A percentile compares a stretch with the other conserved stretches of the same genome.
Conservation (phyloP, 2,797 vertebrate genomes). For the Lacerta viridis region DNA sequence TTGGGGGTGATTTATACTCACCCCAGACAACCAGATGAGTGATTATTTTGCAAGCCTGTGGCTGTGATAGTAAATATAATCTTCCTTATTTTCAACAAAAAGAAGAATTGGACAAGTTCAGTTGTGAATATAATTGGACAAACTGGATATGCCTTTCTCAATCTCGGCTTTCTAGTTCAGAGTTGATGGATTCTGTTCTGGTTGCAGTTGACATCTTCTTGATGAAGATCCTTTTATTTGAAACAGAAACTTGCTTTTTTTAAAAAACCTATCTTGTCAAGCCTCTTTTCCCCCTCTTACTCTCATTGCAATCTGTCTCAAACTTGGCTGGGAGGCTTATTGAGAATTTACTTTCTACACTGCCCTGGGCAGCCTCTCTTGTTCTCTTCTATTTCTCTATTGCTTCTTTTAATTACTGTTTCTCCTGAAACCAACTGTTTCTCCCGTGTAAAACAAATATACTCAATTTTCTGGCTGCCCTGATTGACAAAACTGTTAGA, state of each 20-base stretch:
- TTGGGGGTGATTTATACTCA: constrained; percentile 39
- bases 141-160: constrained; percentile 57
- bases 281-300: constrained; percentile 48
- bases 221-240: constrained; percentile 62
- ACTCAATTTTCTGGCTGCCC: constrained; percentile 30
- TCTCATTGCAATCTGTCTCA: constrained; percentile 49
- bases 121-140: constrained; percentile 62
- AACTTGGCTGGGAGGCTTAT: not conserved
- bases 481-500: constrained; percentile 11
- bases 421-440: constrained; percentile 24
- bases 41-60: constrained; percentile 23
- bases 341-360: constrained; percentile 28
- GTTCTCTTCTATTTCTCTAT: constrained; percentile 9
- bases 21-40: constrained; percentile 12
- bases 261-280: constrained; percentile 32
- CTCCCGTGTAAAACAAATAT: constrained; percentile 30
- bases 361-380: constrained; percentile 15
- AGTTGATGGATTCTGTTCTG: constrained; percentile 63
- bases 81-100: constrained; percentile 56
- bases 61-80: constrained; percentile 34
- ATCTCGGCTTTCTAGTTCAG: not conserved
- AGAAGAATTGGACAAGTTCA: constrained; percentile 46
- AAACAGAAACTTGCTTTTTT: constrained; percentile 43
- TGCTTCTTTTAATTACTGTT: constrained; percentile 57
- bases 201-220: constrained; percentile 58